Evolutionary conservation across 2,797 vertebrate species (phyloP).

Genomic region (Thaleichthys pacificus): DNA sequence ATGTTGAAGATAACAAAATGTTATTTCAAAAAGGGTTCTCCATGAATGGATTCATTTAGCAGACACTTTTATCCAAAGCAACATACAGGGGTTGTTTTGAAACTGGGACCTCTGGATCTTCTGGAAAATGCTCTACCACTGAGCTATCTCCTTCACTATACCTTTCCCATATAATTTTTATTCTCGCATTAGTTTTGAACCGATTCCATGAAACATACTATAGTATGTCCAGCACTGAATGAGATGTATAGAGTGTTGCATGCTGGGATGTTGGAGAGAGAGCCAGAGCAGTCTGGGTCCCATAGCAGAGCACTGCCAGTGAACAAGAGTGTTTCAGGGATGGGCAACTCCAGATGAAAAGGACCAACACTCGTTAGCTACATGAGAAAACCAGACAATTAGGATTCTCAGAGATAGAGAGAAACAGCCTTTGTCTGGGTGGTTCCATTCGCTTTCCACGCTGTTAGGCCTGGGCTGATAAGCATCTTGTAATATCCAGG

Average conservation of each 20-base stretch:
- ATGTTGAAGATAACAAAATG: neutral
- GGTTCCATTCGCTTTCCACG: conserved; percentile 55
- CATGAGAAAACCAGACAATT: conserved; percentile 71
- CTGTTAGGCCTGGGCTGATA: conserved; percentile 61
- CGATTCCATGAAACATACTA: no score
- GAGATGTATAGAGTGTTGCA: no score
- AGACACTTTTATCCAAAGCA: no score
- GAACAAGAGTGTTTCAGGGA: conserved; percentile 39
- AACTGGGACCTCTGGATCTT: no score
- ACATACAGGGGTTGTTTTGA: no score
- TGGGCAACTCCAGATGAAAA: conserved; percentile 45
- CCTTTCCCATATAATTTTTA: no score
- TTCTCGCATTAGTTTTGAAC: no score
- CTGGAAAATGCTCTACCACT: neutral
- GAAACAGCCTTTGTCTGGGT: conserved; percentile 64
- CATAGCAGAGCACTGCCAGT: conserved; percentile 21
- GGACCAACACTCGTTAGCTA: conserved; percentile 46
- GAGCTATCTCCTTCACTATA: conserved; percentile 4
- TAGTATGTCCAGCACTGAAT: no score
- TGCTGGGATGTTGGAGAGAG: conserved; percentile 30
- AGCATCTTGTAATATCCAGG: conserved; percentile 76
- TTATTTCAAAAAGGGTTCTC: no score
- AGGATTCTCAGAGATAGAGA: conserved; percentile 71
- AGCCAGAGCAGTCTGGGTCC: conserved; percentile 37
- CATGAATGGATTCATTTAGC: no score